Base-by-base conservation (phyloP, 2,797 vertebrate genomes). In the Platalea minor region DNA sequence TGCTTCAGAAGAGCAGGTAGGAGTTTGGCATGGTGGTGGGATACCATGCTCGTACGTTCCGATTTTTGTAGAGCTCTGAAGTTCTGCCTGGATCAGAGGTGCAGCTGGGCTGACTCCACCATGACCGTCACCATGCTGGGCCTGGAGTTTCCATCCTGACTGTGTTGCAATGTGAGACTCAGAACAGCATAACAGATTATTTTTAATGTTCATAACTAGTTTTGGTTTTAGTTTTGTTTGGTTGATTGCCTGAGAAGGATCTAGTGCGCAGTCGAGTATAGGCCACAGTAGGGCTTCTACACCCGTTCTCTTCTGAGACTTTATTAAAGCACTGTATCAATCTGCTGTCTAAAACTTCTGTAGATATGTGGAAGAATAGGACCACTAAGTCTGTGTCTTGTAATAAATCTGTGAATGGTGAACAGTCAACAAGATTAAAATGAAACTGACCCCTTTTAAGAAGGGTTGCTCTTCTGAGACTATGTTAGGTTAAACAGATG, bases 141-240 rank as follows among this genome's bases (percentile, higher is more conserved):
- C 23, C 21, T 13, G 50, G 35, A n/a, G 33, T 9, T 63, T 26
- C 33, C 17, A 5, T 33, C 59, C 33, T 48, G 43, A 2, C 31
- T n/a, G 33, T 51, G 35, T 37, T 67, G 35, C 13, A 7, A 8
- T 5, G 16, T 1, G 68, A 68, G 19, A 8, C 33, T 39, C 59
- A 64, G 39, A 41, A 17, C 15, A 29, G 20, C 7, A 1, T 4
- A 26, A 23, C 0, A 7, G 77, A 7, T 43, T 26, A 17, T 4
- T 65, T 68, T 37, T 14, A 48, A 24, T 41, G 19, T 25, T 50
- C 10, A 1, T 39, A 41, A 39, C 51, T 74, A 26, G 26, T 13
- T 67, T 41, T 16, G 51, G 29, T 12, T 74, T 83, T 56, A 37
- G 54, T 43, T 69, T 19, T 57, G 70, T 35, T 54, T 45, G 11